Conservation (phyloP, 2,113 vertebrate species). For the Gulo gulo region DNA sequence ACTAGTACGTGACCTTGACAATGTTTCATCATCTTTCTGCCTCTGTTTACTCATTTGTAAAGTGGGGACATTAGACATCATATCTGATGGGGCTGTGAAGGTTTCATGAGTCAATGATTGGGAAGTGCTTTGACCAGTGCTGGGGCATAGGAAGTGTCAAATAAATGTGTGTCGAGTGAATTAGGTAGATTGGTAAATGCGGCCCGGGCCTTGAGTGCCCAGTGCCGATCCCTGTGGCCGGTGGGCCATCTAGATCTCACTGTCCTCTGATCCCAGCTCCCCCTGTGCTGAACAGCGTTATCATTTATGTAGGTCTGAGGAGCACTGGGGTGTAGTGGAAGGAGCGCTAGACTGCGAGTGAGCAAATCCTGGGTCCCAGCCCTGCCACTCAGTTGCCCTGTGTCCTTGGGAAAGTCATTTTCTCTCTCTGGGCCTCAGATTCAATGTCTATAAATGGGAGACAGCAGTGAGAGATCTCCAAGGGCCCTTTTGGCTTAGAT, state of each 20-base stretch:
- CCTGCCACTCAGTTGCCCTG: background rate
- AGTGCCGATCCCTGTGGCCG: background rate
- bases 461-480: background rate
- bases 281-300: background rate
- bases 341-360: background rate
- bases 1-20: background rate
- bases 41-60: background rate
- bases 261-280: background rate
- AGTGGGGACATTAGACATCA: background rate
- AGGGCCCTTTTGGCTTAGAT: background rate
- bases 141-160: background rate
- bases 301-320: background rate
- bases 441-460: background rate
- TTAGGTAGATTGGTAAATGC: background rate
- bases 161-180: background rate
- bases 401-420: background rate
- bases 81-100: background rate
- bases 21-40: background rate
- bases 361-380: background rate
- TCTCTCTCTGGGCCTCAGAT: background rate
- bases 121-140: background rate
- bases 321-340: fast-evolving
- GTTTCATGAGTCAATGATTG: background rate
- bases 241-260: background rate
- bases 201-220: background rate